These are phyloP conservation scores for Ephydatia muelleri DNA, from an alignment of 37 sponge, comb jelly and placozoan genomes.

Conservation along the genomic window DNA sequence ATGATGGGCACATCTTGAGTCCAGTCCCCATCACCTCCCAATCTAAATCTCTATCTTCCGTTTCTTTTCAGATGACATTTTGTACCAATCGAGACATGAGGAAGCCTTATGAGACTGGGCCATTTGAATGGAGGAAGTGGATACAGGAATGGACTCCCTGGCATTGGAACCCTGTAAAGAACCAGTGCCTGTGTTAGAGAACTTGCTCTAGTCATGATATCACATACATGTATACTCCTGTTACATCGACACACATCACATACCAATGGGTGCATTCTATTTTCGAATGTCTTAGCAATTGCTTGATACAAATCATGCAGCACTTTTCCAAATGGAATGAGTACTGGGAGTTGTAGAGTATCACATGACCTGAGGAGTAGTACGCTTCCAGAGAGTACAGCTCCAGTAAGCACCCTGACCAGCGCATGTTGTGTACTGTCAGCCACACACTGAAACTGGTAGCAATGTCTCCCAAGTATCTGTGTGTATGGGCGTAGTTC, in stretches of 20 bases:
- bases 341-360: background rate
- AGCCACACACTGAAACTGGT: slow-evolving; percentile 15
- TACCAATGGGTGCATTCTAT: background rate
- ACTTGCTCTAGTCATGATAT: too few species aligned
- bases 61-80: background rate
- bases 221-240: background rate
- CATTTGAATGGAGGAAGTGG: background rate
- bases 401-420: slow-evolving; percentile 25
- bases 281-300: background rate
- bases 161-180: background rate
- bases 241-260: background rate
- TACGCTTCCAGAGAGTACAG: slow-evolving; percentile 31
- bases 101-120: background rate
- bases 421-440: background rate
- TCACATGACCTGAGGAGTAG: slow-evolving; percentile 21
- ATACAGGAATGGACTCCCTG: background rate
- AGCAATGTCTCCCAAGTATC: slow-evolving; percentile 66
- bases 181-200: background rate
- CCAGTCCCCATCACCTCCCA: slow-evolving; percentile 21
- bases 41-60: background rate
- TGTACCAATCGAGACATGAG: slow-evolving; percentile 57
- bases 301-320: slow-evolving; percentile 5
- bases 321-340: slow-evolving; percentile 18
- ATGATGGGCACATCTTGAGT: slow-evolving; percentile 15
- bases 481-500: background rate